Conservation (phyloP, 2,113 vertebrate species). For the Oceanites oceanicus region DNA sequence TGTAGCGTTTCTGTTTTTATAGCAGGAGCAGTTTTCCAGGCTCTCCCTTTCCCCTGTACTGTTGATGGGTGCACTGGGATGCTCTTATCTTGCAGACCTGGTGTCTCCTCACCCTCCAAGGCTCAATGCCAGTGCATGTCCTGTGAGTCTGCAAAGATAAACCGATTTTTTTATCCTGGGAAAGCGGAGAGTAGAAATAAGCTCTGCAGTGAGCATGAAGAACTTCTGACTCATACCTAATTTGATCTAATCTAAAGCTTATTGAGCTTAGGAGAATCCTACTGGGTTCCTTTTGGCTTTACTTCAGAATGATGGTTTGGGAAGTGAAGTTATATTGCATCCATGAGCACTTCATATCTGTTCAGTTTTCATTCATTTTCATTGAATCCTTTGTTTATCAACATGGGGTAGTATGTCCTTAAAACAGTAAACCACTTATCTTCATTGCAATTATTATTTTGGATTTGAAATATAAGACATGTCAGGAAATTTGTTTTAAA, state of each 20-base stretch:
- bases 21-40: background rate
- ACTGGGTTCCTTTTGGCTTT: background rate
- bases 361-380: background rate
- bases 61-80: background rate
- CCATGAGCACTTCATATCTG: background rate
- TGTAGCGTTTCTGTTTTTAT: background rate
- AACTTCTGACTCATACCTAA: background rate
- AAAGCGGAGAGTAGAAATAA: background rate
- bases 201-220: background rate
- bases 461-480: background rate
- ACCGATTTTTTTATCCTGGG: background rate
- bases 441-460: background rate
- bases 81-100: background rate
- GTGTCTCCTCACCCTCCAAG: background rate
- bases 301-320: background rate
- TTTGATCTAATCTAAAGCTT: background rate
- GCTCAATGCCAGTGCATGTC: rapidly evolving
- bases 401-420: background rate
- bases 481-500: background rate
- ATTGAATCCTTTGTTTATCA: background rate
- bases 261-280: background rate
- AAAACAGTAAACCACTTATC: background rate
- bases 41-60: background rate
- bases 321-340: background rate
- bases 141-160: background rate